A percentile compares a stretch with the other conserved stretches of the same genome.
phyloP scores from a whole-genome alignment of 2,797 vertebrate species.

The Psittacula echo region DNA sequence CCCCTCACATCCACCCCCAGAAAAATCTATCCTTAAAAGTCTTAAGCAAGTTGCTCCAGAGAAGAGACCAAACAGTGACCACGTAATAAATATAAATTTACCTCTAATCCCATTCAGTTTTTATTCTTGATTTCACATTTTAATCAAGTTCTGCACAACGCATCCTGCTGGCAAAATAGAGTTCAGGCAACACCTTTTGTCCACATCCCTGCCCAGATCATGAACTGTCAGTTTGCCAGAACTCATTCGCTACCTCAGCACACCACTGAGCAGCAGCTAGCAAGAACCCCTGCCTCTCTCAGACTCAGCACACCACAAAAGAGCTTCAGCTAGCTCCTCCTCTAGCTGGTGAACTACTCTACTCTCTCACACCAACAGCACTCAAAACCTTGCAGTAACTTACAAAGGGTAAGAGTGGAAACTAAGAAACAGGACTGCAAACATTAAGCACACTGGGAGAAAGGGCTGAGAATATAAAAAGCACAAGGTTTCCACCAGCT shows the following conservation, averaged over 20 bases:
- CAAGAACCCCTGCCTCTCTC: not conserved
- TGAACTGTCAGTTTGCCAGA: not conserved
- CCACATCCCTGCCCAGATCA: not conserved
- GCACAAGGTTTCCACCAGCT: not conserved
- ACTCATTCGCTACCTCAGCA: not conserved
- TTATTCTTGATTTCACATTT: not conserved
- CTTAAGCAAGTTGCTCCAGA: not conserved
- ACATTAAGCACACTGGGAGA: not conserved
- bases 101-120: not conserved
- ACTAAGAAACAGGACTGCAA: not conserved
- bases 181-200: not conserved
- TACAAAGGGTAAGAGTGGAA: not conserved
- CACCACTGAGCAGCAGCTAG: not conserved
- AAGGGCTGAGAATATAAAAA: not conserved
- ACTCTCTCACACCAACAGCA: not conserved
- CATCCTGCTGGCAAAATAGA: not conserved
- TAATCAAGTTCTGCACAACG: not conserved
- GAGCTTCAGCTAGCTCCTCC: not conserved
- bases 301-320: not conserved
- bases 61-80: not conserved
- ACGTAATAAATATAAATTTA: not conserved
- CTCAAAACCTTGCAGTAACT: not conserved
- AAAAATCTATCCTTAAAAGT: not conserved
- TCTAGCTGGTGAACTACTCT: not conserved
- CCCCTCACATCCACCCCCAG: accelerated